These are phyloP conservation scores for Acipenser oxyrinchus DNA, from an alignment of 2,797 vertebrate species.

Conservation along the genomic window DNA sequence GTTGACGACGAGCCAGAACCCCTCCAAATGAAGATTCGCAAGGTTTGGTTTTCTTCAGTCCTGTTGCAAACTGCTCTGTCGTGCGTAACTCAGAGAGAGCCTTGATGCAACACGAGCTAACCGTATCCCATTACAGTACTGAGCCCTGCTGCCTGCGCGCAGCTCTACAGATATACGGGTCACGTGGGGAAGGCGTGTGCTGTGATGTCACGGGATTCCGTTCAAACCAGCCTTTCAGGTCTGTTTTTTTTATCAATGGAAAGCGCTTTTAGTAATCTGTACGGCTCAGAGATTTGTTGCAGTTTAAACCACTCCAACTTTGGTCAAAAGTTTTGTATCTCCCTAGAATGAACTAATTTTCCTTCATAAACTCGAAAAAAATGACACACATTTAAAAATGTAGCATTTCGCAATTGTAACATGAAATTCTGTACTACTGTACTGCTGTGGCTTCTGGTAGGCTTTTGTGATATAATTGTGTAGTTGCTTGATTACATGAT, in stretches of 20 bases:
- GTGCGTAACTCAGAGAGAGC: not conserved
- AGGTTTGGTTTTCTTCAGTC: not conserved
- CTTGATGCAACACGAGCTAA: not conserved
- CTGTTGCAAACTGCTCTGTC: not conserved
- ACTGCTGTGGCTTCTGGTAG: constrained; percentile 12
- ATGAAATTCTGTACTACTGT: constrained; percentile 18
- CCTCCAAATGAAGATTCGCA: not conserved
- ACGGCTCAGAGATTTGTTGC: constrained; percentile 13
- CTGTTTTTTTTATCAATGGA: constrained; percentile 27
- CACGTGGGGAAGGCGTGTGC: constrained; percentile 43
- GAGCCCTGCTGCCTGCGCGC: constrained; percentile 4
- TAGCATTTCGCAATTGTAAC: constrained; percentile 6
- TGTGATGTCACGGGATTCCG: constrained; percentile 62
- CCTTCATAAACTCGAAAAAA: too few species aligned
- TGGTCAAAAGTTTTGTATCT: not conserved
- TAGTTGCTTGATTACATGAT: too few species aligned
- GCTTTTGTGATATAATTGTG: not conserved
- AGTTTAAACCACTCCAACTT: not conserved
- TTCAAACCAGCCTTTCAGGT: constrained; percentile 24
- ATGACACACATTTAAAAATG: not conserved
- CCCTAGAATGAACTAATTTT: not conserved
- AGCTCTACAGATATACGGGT: constrained; percentile 35
- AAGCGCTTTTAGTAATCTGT: constrained; percentile 20
- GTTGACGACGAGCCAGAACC: not conserved
- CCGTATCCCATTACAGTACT: constrained; percentile 9